Conservation (phyloP, 2,888 invertebrate genomes). For the Himalopsyche tibetana region DNA sequence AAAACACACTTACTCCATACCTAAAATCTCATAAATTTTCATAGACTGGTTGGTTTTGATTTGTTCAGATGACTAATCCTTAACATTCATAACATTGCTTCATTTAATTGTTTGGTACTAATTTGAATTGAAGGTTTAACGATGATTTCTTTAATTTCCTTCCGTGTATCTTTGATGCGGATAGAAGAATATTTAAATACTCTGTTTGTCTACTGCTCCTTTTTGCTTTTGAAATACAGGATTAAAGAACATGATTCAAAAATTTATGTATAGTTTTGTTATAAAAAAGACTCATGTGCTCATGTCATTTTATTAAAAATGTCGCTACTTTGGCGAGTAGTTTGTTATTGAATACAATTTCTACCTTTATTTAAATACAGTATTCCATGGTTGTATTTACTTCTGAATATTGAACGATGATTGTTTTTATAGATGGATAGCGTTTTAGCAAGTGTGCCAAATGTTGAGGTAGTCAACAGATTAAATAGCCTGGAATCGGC, state of each 20-base stretch:
- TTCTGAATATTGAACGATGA: too few species aligned
- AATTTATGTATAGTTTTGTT: neutral
- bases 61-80: neutral
- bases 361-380: too few species aligned
- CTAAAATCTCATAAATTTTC: slow-evolving; percentile 21
- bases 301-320: neutral
- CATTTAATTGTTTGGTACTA: neutral
- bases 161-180: too few species aligned
- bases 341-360: too few species aligned
- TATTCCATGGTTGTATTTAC: too few species aligned
- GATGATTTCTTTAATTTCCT: neutral
- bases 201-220: too few species aligned
- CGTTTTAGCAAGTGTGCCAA: slow-evolving; percentile 77
- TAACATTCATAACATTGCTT: slow-evolving; percentile 33
- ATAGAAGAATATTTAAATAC: too few species aligned
- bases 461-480: slow-evolving; percentile 77
- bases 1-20: neutral
- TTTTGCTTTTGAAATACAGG: too few species aligned
- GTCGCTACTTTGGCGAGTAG: neutral
- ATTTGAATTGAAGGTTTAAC: neutral
- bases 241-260: neutral
- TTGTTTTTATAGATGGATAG: slow-evolving; percentile 78
- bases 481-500: slow-evolving; percentile 77
- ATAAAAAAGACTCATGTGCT: neutral
- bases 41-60: neutral